Evolutionary conservation across 2,797 vertebrate species (phyloP).

Genomic region (Smutsia temminckii): DNA sequence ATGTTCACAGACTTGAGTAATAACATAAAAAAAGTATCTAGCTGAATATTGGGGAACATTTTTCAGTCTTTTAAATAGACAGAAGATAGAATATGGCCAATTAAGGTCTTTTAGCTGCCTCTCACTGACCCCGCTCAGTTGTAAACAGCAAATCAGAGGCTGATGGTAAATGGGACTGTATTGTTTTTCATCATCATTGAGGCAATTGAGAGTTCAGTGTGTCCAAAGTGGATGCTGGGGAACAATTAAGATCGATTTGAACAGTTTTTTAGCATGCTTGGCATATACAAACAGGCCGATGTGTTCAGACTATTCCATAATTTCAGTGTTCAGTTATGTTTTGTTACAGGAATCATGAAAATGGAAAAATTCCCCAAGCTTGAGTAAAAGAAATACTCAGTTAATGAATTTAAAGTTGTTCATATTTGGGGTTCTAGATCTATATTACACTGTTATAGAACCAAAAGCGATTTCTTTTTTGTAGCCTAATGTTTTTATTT

Average conservation of each 20-base stretch:
- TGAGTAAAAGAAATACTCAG: neutral
- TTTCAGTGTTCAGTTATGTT: neutral
- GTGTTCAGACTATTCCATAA: neutral
- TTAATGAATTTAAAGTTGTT: slow-evolving; percentile 2
- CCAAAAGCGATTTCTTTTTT: neutral
- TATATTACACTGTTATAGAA: neutral
- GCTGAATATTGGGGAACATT: neutral
- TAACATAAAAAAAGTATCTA: neutral
- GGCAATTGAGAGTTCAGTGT: neutral
- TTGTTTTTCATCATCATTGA: neutral
- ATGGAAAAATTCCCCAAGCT: neutral
- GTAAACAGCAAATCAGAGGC: neutral
- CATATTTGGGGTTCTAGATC: neutral
- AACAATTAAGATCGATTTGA: neutral
- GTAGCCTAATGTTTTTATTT: neutral
- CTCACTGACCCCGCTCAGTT: neutral
- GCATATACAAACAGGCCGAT: neutral
- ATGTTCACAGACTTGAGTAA: neutral
- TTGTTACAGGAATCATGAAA: neutral
- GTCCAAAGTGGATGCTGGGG: neutral
- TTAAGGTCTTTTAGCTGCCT: neutral
- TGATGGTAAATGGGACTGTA: neutral
- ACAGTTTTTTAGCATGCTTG: neutral
- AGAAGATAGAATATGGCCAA: neutral
- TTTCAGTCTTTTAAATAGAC: neutral